These are phyloP conservation scores for Chlorodrepanis virens DNA, from an alignment of 2,113 vertebrate species.

Conservation along the genomic window DNA sequence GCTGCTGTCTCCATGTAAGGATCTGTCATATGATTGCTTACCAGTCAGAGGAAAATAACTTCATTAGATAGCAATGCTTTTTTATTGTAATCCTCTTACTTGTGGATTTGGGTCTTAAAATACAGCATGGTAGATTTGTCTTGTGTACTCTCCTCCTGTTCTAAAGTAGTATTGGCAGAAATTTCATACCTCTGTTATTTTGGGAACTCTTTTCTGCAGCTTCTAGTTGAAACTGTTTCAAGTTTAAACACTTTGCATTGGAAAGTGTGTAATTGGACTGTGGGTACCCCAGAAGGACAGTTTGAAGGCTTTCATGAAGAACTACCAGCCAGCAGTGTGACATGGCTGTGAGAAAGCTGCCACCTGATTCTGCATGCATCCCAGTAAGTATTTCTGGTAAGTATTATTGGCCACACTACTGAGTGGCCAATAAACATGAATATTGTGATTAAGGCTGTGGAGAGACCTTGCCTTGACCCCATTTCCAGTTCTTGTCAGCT, in stretches of 20 bases:
- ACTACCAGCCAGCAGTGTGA: neutral
- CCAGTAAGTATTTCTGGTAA: neutral
- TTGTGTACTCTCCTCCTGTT: neutral
- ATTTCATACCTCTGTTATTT: neutral
- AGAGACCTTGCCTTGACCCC: neutral
- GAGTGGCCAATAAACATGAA: neutral
- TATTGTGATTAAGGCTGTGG: neutral
- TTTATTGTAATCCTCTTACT: slow-evolving; percentile 20
- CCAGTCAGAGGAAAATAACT: neutral
- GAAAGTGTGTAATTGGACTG: neutral
- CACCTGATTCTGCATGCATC: neutral
- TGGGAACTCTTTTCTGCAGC: neutral
- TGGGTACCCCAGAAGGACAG: neutral
- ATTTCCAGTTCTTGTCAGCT: neutral
- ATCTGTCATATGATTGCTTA: neutral
- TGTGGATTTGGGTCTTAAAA: slow-evolving; percentile 12
- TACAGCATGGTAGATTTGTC: neutral
- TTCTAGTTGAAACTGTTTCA: neutral
- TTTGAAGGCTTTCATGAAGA: neutral
- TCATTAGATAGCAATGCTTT: neutral
- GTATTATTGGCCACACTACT: neutral
- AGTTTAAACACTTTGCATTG: neutral
- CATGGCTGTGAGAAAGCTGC: neutral
- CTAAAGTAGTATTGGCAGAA: neutral
- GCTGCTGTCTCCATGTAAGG: neutral